Evolutionary conservation across 2,113 vertebrate species (phyloP), one percentile per base, ranked within the genome.

Genomic region (Naja naja): DNA sequence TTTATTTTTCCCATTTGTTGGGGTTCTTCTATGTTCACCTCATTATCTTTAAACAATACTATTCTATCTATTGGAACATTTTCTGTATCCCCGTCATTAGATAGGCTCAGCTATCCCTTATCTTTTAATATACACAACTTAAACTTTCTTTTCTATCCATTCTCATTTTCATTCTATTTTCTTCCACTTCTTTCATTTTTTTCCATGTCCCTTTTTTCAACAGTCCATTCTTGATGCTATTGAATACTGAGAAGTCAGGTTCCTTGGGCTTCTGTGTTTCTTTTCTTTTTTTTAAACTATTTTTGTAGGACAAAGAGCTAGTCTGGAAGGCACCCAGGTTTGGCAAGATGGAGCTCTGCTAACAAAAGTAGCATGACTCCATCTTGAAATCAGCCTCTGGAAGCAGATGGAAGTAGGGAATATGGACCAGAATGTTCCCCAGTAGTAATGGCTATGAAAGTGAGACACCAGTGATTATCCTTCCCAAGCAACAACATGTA

Each of bases 341-440:
- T 89, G 86, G 90, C 56, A 0, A 56, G 92, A 43, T 94, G 94
- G 60, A 81, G 94, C 56, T 69, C 95, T 18, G 91, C 23, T 7
- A 23, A 95, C 8, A 87, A 81, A 43, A 81, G 34, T 22, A 81
- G 25, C 20, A 22, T 23, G 91, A 88, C 90, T 64, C 20, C 86
- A n/a, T 93, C 39, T 16, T 52, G 92, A 30, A 74, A 89, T 89
- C 86, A 86, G 64, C 91, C 39, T 45, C 60, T 43, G 49, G 14
- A 95, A 92, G 91, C 90, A 34, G 22, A 14, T 60, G 25, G 88
- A 58, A 10, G 1, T 0, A 85, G 91, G 3, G 34, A 0, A 60
- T 69, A 45, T 90, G 74, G 90, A 89, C 39, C 2, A 0, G 0
- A 89, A 90, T 30, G 93, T 90, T 64, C 87, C 74, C 25, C 91